Base-by-base conservation (phyloP, 1,140 invertebrate species). In the Goniozus legneri region DNA sequence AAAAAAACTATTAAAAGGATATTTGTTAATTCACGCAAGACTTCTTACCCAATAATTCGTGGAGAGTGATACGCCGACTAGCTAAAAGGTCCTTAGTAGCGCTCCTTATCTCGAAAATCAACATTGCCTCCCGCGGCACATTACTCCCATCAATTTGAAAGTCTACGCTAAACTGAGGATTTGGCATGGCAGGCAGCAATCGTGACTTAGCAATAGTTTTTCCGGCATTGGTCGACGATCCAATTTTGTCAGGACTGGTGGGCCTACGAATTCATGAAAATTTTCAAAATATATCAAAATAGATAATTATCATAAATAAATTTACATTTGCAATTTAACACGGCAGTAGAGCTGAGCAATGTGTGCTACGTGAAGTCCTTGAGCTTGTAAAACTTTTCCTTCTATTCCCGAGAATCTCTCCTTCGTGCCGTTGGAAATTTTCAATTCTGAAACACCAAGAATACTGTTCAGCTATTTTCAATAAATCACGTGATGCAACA, bases 51-150 rank as follows among this genome's bases (percentile, higher is more conserved):
- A 77, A 56, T 14, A 77, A 56, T 42, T 77, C 71, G n/a, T 76
- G 64, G 19, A 77, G 44, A 2, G 69, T 75, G 20, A 72, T 65
- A 21, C 64, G 53, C 27, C 73, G 58, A 47, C 69, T 69, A 32
- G 74, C 75, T 8, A 77, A 27, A 30, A 73, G 47, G 54, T 77
- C 71, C 50, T 77, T 77, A 27, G 67, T 67, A 7, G 71, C 63
- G 31, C 69, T 72, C 33, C 72, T 62, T 33, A 77, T 71, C 37
- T 77, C 75, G 38, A 77, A 75, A 40, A 71, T 52, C 1, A 77
- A 51, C 14, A 63, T 54, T 18, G 71, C 56, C 22, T 71, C 68
- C 8, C 67, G 54, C n/a, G 71, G 64, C 10, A 76, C 54, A 13
- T 65, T 60, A 3, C 67, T 61, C 2, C 56, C 45, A 21, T 76